These are phyloP conservation scores for Papilio protenor DNA, from an alignment of 2,888 invertebrate species.

Conservation along the genomic window DNA sequence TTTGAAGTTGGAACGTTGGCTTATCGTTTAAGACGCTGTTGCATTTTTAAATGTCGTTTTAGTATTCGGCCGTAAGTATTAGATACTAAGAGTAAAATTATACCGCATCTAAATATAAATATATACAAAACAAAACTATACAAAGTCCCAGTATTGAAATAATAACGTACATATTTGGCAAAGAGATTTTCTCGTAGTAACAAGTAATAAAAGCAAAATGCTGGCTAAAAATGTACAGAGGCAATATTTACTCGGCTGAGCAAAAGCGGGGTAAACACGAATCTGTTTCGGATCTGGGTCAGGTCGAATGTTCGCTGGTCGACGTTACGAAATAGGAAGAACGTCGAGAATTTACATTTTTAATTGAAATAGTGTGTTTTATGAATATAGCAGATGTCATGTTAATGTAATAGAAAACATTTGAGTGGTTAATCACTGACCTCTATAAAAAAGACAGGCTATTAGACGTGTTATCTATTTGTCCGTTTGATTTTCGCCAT, in stretches of 20 bases:
- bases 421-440: not conserved
- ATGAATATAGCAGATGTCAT: not conserved
- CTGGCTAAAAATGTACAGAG: conserved; percentile 30
- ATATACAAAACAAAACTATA: not conserved
- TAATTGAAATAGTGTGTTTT: conserved; percentile 8
- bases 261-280: conserved; percentile 42
- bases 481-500: not conserved
- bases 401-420: not conserved
- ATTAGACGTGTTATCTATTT: too few species aligned
- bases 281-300: conserved; percentile 51
- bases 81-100: not conserved
- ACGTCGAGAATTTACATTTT: conserved; percentile 14
- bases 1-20: too few species aligned
- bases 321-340: conserved; percentile 31
- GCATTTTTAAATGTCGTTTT: too few species aligned
- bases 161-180: conserved; percentile 9
- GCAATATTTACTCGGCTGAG: conserved; percentile 38
- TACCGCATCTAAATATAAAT: not conserved
- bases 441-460: too few species aligned
- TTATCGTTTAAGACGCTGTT: too few species aligned
- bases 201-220: conserved; percentile 28
- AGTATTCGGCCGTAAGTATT: too few species aligned
- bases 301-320: conserved; percentile 44
- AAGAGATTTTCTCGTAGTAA: conserved; percentile 13
- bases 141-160: not conserved